Base-by-base conservation (phyloP, 1,140 invertebrate genomes). In the Dendrolimus punctatus region DNA sequence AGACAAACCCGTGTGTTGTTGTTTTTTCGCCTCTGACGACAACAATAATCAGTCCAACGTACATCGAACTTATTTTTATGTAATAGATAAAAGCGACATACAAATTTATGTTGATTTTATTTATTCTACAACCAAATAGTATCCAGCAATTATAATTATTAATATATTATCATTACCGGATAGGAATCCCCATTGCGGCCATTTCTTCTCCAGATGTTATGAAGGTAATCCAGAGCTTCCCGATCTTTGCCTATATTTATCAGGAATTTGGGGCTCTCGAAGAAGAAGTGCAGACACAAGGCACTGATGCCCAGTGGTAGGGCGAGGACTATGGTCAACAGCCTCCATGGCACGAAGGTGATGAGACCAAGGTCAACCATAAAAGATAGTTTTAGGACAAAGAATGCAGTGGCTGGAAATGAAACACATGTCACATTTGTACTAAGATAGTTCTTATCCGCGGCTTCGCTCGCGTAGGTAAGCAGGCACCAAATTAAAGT, bases 221-320 rank as follows among this genome's bases (percentile, higher is more conserved):
- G 64, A 45, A 90, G 79, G 6, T 89, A 68, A 4, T 77, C 71
- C 4, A 90, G 61, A 4, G 89, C 84, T 56, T 89, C 82, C 5
- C 82, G 63, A n/a, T 87, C 62, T n/a, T 80, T 70, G 64, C 89
- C 88, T 66, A 76, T 80, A 10, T 81, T 64, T 1, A 92, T 68
- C 0, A 91, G 73, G 66, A 89, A 93, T 62, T 91, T 91, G 0
- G 92, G 91, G 69, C 91, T 92, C 63, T 93, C 92, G 0, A 90
- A 91, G 59, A 92, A 89, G 37, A 88, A 80, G 5, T 87, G 72
- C 38, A 93, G 77, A 0, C 85, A 57, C 0, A 90, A 45, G 6
- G 88, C 88, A 4, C 89, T 89, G 1, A 88, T 57, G 0, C 92
- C 78, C 57, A 88, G 85, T 0, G 91, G 91, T 6, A 91, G 45